These are phyloP conservation scores for Alfaro cultratus DNA, from an alignment of 2,797 vertebrate species.

Conservation along the genomic window DNA sequence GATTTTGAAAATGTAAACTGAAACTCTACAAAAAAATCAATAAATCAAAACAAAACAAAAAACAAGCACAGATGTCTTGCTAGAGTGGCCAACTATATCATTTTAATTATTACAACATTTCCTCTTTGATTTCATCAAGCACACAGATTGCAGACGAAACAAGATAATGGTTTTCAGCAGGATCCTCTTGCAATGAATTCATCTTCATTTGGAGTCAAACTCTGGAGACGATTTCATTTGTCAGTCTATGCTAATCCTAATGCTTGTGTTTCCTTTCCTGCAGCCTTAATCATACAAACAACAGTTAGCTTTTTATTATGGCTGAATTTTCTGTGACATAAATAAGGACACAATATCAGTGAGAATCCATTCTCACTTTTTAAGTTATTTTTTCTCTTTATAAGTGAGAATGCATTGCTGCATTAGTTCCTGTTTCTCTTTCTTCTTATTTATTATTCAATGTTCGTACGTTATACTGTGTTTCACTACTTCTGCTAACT, in stretches of 20 bases:
- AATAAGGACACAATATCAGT: not conserved
- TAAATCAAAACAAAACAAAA: not conserved
- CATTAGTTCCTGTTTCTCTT: too few relatives aligned
- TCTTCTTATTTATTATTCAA: too few relatives aligned
- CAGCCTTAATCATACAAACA: not conserved
- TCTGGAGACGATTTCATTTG: not conserved
- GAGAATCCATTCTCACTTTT: too few relatives aligned
- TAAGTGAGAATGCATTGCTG: too few relatives aligned
- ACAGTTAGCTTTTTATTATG: not conserved
- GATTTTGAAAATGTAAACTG: not conserved
- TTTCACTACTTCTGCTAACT: too few relatives aligned
- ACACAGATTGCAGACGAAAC: conserved; percentile 39
- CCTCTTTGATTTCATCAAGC: conserved; percentile 71
- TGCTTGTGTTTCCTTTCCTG: not conserved
- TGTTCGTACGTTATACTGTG: too few relatives aligned
- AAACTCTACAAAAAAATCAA: not conserved
- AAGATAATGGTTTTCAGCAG: conserved; percentile 39
- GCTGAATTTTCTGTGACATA: not conserved
- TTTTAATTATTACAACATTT: conserved; percentile 66
- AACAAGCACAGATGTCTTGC: conserved; percentile 5
- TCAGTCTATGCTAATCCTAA: not conserved
- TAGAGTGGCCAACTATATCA: conserved; percentile 47
- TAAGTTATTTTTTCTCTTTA: too few relatives aligned
- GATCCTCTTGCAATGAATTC: conserved; percentile 29
- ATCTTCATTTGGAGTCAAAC: not conserved